Conservation (phyloP, 2,888 invertebrate genomes). For the Dyspetes luteomarginatus region DNA sequence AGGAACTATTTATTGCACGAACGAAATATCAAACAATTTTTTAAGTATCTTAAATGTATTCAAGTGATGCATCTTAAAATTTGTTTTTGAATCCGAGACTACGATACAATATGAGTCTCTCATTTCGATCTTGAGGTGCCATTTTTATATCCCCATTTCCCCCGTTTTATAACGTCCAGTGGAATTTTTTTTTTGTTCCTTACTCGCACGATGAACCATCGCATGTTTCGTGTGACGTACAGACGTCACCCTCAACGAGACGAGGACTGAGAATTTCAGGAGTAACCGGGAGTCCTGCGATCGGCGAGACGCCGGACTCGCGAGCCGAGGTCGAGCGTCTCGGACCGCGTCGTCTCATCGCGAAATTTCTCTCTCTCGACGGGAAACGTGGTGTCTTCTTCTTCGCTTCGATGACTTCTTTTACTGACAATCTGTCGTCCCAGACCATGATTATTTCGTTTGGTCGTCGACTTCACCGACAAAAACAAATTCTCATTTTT, state of each 20-base stretch:
- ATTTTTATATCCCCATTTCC: conserved; percentile 8
- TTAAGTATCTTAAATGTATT: no score
- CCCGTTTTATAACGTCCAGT: not conserved
- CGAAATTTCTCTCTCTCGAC: conserved; percentile 88
- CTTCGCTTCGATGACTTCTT: conserved; percentile 81
- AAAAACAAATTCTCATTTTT: no score
- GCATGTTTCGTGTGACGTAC: conserved; percentile 45
- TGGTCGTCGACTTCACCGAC: conserved; percentile 28
- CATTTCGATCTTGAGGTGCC: no score
- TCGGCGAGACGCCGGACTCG: conserved; percentile 69
- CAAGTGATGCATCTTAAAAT: not conserved
- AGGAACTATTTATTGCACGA: no score
- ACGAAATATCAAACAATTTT: no score
- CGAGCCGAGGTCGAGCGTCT: conserved; percentile 69
- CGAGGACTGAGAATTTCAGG: conserved; percentile 57
- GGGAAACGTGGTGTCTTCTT: conserved; percentile 88
- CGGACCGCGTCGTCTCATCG: conserved; percentile 85
- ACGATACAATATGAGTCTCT: not conserved
- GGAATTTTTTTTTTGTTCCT: conserved; percentile 32
- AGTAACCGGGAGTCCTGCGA: conserved; percentile 35
- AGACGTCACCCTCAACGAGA: conserved; percentile 52
- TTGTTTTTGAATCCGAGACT: not conserved
- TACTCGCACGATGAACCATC: conserved; percentile 62
- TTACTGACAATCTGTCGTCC: conserved; percentile 79
- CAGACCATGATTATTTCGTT: conserved; percentile 74